A percentile compares a stretch with the other conserved stretches of the same genome.
Conservation (phyloP, 2,113 vertebrate species). For the Blennius ocellaris region DNA sequence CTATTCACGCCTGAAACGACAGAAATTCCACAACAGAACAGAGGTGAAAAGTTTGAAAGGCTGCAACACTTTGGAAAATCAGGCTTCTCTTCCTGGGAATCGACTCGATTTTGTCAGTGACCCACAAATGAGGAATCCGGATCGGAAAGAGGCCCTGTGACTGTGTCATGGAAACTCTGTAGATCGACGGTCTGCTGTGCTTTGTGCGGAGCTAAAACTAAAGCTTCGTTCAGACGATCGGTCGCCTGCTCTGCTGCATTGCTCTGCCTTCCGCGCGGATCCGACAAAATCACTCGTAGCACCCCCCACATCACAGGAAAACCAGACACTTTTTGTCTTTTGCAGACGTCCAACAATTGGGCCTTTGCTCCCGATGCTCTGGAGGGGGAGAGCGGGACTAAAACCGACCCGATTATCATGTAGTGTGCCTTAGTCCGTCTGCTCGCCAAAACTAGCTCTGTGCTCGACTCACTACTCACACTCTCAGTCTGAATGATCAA, state of each 20-base stretch:
- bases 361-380: too few relatives aligned
- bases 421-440: slow-evolving; percentile 46
- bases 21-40: slow-evolving; percentile 69
- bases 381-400: too few relatives aligned
- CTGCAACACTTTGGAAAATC: slow-evolving; percentile 1
- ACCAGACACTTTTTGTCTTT: too few relatives aligned
- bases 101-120: background rate
- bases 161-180: slow-evolving; percentile 66
- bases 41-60: slow-evolving; percentile 10
- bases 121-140: background rate
- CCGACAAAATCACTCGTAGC: too few relatives aligned
- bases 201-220: slow-evolving; percentile 42
- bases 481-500: slow-evolving; percentile 80
- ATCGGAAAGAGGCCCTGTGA: slow-evolving; percentile 4
- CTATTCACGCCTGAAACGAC: background rate
- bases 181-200: slow-evolving; percentile 35
- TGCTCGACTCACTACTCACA: slow-evolving; percentile 79
- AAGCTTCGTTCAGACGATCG: slow-evolving; percentile 19
- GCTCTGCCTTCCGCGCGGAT: too few relatives aligned
- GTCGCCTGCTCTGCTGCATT: slow-evolving; percentile 50
- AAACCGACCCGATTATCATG: too few relatives aligned
- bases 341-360: background rate
- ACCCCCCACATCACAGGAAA: too few relatives aligned
- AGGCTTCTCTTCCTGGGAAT: slow-evolving; percentile 7
- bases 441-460: slow-evolving; percentile 67